Base-by-base conservation (phyloP, 1,140 invertebrate species). In the Platorchestia sp. region DNA sequence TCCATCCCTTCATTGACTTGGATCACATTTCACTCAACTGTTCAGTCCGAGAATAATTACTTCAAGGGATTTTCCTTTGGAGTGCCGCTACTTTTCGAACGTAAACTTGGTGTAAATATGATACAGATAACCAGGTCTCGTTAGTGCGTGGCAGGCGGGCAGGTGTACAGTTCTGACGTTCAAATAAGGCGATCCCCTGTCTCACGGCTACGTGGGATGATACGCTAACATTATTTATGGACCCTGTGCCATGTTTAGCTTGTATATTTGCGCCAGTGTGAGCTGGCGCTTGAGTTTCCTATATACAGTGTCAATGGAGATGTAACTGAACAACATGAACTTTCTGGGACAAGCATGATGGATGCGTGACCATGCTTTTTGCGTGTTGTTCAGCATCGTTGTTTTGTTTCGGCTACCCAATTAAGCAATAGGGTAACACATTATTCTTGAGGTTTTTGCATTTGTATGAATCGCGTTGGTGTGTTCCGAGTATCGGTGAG, bases 141-240 rank as follows among this genome's bases (percentile, higher is more conserved):
- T 75, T 75, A 75, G 59, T 36, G 59, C 1, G 14, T 22, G 59
- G 27, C 59, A 75, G 36, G 59, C 41, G 0, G 87, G 3, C 87
- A 89, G 87, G 87, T 89, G 87, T 27, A 36, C 41, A 44, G 41
- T 36, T 27, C 6, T 43, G 42, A 36, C 41, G 43, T 89, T 22
- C 87, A 89, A 42, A 89, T 89, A 89, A 89, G 87, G 87, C 87
- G 5, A 44, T 89, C 87, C 42, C 36, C 87, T 89, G 87, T 89
- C 22, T 42, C n/a, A 42, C 41, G 87, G 43, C 59, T 75, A 89
- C 87, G 91, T 93, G 45, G 91, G 91, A 45, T 47, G 91, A 93
- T 47, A 93, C 91, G 91, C 91, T 93, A 44, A 40, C 44, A 93
- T 93, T 45, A 93, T 93, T 93, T 93, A 93, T 93, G 91, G 44